These are phyloP conservation scores for Luperina testacea DNA, from an alignment of 2,888 invertebrate species.

Conservation along the genomic window DNA sequence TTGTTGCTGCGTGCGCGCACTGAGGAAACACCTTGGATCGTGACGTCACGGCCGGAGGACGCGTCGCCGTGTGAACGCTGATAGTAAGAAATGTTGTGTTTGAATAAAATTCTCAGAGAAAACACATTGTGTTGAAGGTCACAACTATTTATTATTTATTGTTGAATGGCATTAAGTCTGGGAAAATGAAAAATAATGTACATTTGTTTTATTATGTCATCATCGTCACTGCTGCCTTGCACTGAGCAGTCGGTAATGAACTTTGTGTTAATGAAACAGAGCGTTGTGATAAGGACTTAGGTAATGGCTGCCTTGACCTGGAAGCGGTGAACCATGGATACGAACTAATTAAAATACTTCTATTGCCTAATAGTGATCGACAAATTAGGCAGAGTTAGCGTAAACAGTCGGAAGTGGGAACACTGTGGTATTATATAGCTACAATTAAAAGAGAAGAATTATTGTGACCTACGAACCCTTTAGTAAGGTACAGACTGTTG, in stretches of 20 bases:
- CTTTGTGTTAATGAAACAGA: conserved; percentile 40
- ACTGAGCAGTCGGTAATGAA: conserved; percentile 49
- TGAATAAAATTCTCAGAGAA: conserved; percentile 60
- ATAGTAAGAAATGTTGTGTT: conserved; percentile 62
- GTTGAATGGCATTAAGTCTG: conserved; percentile 39
- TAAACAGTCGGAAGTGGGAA: background rate
- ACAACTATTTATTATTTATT: conserved; percentile 50
- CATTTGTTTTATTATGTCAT: conserved; percentile 46
- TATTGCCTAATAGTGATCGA: background rate
- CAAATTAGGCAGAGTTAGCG: background rate
- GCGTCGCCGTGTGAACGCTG: conserved; percentile 53
- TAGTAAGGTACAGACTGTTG: background rate
- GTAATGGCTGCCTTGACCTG: conserved; percentile 44
- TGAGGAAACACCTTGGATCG: conserved; percentile 74
- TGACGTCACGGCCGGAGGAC: conserved; percentile 63
- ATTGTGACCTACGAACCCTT: background rate
- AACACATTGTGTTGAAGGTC: conserved; percentile 47
- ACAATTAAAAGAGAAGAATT: background rate
- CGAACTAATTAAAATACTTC: background rate
- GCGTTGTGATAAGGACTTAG: conserved; percentile 28
- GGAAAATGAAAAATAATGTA: conserved; percentile 43
- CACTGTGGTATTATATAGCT: background rate
- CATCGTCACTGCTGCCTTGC: conserved; percentile 19
- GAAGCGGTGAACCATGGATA: conserved; percentile 4
- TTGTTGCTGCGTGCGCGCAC: conserved; percentile 70